A percentile compares a stretch with the other conserved stretches of the same genome.
phyloP scores from a whole-genome alignment of 2,888 invertebrate species.

The Thymelicus sylvestris region DNA sequence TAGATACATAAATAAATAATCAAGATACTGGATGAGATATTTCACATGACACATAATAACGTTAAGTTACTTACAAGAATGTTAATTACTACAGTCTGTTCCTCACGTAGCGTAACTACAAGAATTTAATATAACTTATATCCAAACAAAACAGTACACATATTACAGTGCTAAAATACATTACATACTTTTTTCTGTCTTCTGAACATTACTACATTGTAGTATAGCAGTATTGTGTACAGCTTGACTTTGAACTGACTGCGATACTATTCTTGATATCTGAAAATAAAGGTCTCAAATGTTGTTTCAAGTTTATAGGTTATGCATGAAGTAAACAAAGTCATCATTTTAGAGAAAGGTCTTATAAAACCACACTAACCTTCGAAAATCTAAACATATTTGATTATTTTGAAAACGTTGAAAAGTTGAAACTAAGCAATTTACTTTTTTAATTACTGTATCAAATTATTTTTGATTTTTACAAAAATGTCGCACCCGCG shows the following conservation, averaged over 20 bases:
- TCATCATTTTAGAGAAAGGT: neutral
- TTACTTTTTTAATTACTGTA: too few species aligned
- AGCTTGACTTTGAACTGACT: slow-evolving; percentile 28
- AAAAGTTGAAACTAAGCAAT: too few species aligned
- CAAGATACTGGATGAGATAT: too few species aligned
- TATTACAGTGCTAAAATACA: neutral
- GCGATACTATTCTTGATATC: slow-evolving; percentile 31
- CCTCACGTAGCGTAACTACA: too few species aligned
- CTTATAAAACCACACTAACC: neutral
- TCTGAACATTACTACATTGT: slow-evolving; percentile 57
- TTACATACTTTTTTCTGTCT: slow-evolving; percentile 73
- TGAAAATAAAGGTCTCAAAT: slow-evolving; percentile 21
- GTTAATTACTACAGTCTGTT: too few species aligned
- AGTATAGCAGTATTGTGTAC: slow-evolving; percentile 45
- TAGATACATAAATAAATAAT: too few species aligned
- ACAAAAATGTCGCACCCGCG: too few species aligned
- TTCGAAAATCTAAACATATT: slow-evolving; percentile 5
- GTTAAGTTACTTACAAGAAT: too few species aligned
- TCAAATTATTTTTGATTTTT: too few species aligned
- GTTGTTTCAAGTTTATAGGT: slow-evolving; percentile 8
- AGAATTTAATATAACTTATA: too few species aligned
- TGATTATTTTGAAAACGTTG: neutral
- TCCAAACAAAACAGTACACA: too few species aligned
- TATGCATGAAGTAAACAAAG: neutral
- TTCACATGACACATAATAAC: too few species aligned